phyloP scores from a whole-genome alignment of 1,140 invertebrate genomes.

The Antheraea pernyi region DNA sequence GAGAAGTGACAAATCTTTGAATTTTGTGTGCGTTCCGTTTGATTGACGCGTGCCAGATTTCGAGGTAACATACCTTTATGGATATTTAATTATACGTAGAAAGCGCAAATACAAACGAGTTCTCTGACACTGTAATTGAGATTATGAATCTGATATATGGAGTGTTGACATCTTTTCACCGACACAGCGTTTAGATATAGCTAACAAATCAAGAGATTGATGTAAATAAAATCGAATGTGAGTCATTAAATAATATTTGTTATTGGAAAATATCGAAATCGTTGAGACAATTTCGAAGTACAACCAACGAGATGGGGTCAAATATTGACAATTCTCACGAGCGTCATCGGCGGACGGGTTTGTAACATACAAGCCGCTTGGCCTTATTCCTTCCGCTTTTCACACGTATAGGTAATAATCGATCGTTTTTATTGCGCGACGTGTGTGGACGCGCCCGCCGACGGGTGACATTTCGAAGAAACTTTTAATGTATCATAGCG shows the following conservation, averaged over 20 bases:
- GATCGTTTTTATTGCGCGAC: constrained; percentile 73
- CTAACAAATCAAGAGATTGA: constrained; percentile 39
- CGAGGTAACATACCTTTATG: constrained; percentile 61
- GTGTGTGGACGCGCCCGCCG: constrained; percentile 54
- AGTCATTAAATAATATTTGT: constrained; percentile 66
- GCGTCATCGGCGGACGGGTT: constrained; percentile 48
- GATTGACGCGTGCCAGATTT: constrained; percentile 77
- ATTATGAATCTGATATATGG: constrained; percentile 61
- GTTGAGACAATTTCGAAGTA: constrained; percentile 76
- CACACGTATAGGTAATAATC: constrained; percentile 78
- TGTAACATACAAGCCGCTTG: constrained; percentile 31
- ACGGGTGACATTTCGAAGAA: constrained; percentile 66
- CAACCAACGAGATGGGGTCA: constrained; percentile 51
- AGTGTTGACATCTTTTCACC: constrained; percentile 21
- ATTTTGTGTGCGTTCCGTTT: constrained; percentile 64
- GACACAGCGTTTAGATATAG: not conserved
- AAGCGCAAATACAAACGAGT: constrained; percentile 75
- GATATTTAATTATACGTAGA: constrained; percentile 74
- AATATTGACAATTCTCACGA: constrained; percentile 78
- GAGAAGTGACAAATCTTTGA: constrained; percentile 72
- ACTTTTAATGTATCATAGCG: constrained; percentile 56
- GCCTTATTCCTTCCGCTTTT: constrained; percentile 70
- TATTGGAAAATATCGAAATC: constrained; percentile 73
- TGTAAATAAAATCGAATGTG: constrained; percentile 31
- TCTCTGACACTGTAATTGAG: constrained; percentile 59